Percentiles rank a stretch among this genome's conserved stretches.
Conservation (phyloP, 2,113 vertebrate genomes). For the Pollachius pollachius region DNA sequence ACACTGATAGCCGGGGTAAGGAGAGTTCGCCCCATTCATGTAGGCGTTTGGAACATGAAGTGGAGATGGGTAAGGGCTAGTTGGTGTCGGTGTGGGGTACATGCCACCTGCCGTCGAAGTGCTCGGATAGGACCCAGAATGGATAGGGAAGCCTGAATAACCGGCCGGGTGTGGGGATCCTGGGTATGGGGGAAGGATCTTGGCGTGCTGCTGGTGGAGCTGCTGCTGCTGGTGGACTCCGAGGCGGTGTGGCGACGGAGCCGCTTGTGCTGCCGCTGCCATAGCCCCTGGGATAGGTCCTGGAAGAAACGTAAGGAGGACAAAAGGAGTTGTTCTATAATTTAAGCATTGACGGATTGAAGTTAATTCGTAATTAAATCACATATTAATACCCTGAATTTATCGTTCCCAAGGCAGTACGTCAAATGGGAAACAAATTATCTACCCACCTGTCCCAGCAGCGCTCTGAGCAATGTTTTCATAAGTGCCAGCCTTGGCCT, state of each 20-base stretch:
- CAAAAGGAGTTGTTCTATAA: not conserved
- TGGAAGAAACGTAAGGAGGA: constrained; percentile 33
- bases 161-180: constrained; percentile 72
- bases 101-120: constrained; percentile 74
- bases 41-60: constrained; percentile 79
- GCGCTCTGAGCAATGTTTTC: constrained; percentile 64
- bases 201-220: constrained; percentile 70
- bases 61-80: constrained; percentile 77
- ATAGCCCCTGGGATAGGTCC: constrained; percentile 54
- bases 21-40: constrained; percentile 81
- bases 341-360: too few species aligned
- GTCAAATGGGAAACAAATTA: not conserved
- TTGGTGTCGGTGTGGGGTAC: constrained; percentile 69
- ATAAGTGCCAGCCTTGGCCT: constrained; percentile 75
- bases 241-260: constrained; percentile 62
- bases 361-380: too few species aligned
- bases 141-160: constrained; percentile 77
- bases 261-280: constrained; percentile 48
- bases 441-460: constrained; percentile 61
- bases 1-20: constrained; percentile 84
- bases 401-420: not conserved
- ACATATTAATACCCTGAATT: not conserved
- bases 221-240: constrained; percentile 62
- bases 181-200: constrained; percentile 70
- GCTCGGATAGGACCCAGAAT: constrained; percentile 75